Evolutionary conservation across 2,888 invertebrate genomes (phyloP).

Genomic region (Gymnocheta viridis): DNA sequence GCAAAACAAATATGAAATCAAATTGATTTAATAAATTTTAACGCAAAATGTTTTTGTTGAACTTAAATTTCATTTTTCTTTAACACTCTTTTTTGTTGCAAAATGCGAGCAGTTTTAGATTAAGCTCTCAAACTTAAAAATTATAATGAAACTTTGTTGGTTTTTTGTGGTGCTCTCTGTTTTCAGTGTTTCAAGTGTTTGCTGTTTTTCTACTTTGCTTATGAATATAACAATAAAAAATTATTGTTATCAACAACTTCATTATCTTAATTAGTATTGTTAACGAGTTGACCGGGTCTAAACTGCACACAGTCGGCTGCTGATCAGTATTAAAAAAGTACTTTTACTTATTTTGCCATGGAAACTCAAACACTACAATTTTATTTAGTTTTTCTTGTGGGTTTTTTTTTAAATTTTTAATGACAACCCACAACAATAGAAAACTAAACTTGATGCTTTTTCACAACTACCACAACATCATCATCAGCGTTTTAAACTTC

Average conservation of each 20-base stretch:
- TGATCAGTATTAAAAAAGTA: not conserved
- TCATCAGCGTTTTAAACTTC: slow-evolving; percentile 30
- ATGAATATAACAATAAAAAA: slow-evolving; percentile 44
- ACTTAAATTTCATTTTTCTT: slow-evolving; percentile 11
- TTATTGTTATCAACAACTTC: slow-evolving; percentile 48
- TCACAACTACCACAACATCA: not conserved
- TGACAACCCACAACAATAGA: slow-evolving; percentile 43
- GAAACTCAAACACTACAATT: slow-evolving; percentile 27
- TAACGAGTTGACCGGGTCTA: slow-evolving; percentile 29
- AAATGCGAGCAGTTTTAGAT: slow-evolving; percentile 19
- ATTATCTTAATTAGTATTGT: slow-evolving; percentile 59
- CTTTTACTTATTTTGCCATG: slow-evolving; percentile 8
- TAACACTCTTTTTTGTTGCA: not conserved
- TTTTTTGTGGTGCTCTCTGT: slow-evolving; percentile 17
- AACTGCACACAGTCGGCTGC: slow-evolving; percentile 21
- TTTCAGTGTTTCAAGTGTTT: slow-evolving; percentile 24
- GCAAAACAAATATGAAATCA: slow-evolving; percentile 36
- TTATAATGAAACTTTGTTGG: slow-evolving; percentile 24
- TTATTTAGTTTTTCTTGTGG: slow-evolving; percentile 15
- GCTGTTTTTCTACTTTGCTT: not conserved
- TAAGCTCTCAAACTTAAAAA: slow-evolving; percentile 5
- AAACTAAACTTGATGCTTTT: slow-evolving; percentile 30
- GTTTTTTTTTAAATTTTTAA: slow-evolving; percentile 25
- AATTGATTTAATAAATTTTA: slow-evolving; percentile 20
- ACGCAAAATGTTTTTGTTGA: slow-evolving; percentile 41